These are phyloP conservation scores for Caenorhabditis wallacei DNA, from an alignment of 2,888 invertebrate genomes.

Conservation along the genomic window DNA sequence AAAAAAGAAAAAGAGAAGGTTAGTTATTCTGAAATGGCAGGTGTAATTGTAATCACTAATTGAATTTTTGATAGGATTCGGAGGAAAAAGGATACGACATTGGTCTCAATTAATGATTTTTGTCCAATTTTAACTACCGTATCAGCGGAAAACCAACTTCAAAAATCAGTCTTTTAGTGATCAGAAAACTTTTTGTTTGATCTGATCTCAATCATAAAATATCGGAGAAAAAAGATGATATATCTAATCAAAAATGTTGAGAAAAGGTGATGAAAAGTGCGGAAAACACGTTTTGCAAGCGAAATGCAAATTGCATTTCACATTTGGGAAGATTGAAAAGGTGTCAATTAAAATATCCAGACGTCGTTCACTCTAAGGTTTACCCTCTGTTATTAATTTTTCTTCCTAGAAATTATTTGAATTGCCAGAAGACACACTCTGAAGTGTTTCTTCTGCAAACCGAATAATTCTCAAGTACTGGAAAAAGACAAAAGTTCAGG, in stretches of 20 bases:
- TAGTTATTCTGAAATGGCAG: constrained; percentile 12
- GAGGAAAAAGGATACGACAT: constrained; percentile 1
- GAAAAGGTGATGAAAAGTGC: constrained; percentile 11
- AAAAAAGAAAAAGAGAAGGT: constrained; percentile 8
- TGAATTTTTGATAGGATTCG: constrained; percentile 41
- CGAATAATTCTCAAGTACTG: background rate
- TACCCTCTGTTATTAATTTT: background rate
- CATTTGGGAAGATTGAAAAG: background rate
- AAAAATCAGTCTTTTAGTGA: constrained; percentile 25
- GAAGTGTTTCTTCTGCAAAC: background rate
- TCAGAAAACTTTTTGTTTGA: constrained; percentile 2
- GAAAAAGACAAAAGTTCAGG: background rate
- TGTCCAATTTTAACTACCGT: constrained; percentile 8
- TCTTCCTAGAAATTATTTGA: background rate
- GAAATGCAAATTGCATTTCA: constrained; percentile 13
- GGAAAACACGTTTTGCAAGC: constrained; percentile 33
- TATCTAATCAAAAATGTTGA: constrained; percentile 9
- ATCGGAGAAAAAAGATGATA: background rate
- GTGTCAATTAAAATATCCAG: background rate
- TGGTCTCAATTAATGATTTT: constrained; percentile 5
- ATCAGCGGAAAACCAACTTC: constrained; percentile 7
- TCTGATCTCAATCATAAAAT: background rate
- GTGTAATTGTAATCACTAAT: constrained; percentile 42
- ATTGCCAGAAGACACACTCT: background rate
- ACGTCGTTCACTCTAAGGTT: background rate